A percentile compares a stretch with the other conserved stretches of the same genome.
phyloP scores from a whole-genome alignment of 2,113 vertebrate genomes.

The Psammodynastes pulverulentus region DNA sequence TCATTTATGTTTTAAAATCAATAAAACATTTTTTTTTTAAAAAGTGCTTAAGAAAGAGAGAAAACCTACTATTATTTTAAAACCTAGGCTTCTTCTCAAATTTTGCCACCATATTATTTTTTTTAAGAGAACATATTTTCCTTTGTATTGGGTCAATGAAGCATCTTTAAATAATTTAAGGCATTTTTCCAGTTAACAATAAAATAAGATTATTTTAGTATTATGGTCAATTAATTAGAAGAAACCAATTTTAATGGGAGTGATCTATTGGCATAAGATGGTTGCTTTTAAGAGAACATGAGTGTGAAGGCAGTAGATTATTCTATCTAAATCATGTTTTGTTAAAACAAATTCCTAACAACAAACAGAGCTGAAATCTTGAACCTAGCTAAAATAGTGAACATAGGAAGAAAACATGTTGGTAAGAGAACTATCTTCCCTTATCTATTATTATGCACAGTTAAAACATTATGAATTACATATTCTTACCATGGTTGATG shows the following conservation, averaged over 20 bases:
- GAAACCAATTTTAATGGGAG: neutral
- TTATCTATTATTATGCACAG: neutral
- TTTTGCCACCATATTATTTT: neutral
- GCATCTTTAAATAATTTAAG: neutral
- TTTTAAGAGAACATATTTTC: neutral
- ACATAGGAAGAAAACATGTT: neutral
- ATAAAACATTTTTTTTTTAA: too few species aligned
- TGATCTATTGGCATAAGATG: neutral
- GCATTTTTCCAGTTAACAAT: neutral
- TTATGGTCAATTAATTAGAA: neutral
- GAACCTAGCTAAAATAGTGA: neutral
- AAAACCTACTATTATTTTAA: neutral
- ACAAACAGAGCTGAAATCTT: neutral
- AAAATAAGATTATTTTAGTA: neutral
- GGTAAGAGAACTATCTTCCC: neutral
- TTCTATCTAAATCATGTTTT: neutral
- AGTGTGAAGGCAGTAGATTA: neutral
- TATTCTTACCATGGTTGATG: conserved; percentile 88
- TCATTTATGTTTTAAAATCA: too few species aligned
- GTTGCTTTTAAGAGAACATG: neutral
- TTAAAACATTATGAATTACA: neutral
- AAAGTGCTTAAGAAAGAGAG: neutral
- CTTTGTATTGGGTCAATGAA: neutral
- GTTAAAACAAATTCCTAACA: neutral
- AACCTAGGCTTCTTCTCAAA: neutral